phyloP scores from a whole-genome alignment of 2,113 vertebrate species.

The Danionella cerebrum region DNA sequence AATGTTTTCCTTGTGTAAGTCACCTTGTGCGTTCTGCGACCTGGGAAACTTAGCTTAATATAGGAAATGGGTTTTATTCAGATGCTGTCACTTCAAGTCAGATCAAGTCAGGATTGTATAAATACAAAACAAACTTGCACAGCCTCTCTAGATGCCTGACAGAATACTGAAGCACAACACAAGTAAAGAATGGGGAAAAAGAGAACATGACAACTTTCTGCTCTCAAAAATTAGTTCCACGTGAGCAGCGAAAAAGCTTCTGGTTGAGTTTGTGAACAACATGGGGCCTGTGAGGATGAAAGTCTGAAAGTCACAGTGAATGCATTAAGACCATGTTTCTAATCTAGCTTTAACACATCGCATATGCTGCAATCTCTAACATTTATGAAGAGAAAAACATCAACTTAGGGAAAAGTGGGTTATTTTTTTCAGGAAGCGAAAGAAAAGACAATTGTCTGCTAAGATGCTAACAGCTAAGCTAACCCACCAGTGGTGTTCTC shows the following conservation, averaged over 20 bases:
- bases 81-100: neutral
- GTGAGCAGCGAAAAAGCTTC: neutral
- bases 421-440: neutral
- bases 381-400: neutral
- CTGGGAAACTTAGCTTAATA: neutral
- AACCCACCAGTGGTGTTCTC: neutral
- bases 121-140: neutral
- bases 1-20: neutral
- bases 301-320: neutral
- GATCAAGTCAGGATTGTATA: neutral
- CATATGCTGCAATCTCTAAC: neutral
- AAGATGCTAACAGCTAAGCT: conserved; percentile 2
- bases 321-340: conserved; percentile 1
- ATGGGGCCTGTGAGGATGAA: neutral
- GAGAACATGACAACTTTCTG: conserved; percentile 14
- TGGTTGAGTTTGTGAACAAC: conserved; percentile 11
- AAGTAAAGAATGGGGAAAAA: neutral
- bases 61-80: neutral
- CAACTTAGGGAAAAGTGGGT: neutral
- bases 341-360: neutral
- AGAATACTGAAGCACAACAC: neutral
- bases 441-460: neutral
- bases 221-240: conserved; percentile 23
- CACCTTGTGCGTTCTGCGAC: neutral
- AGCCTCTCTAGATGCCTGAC: neutral